Base-by-base conservation (phyloP, 2,797 vertebrate species). In the Galaxias olidus region DNA sequence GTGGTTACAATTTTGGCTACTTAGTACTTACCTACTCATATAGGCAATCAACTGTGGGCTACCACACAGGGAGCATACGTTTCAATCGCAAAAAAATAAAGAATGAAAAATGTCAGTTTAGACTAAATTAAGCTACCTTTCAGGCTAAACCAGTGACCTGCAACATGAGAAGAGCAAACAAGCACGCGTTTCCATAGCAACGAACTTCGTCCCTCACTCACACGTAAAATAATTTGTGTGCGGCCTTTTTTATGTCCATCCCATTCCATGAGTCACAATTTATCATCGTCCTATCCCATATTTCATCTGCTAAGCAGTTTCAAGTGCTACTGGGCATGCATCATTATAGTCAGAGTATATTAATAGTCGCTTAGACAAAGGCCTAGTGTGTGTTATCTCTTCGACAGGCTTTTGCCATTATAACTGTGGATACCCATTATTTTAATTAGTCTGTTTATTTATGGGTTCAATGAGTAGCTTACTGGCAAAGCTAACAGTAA, bases 231-330 rank as follows among this genome's bases (percentile, higher is more conserved):
- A 30, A 3, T 2, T 30, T 30, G 30, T 3, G 30, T 30, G 30
- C 30, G 30, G 30, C 30, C 30, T 30, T 30, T 30, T 48, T 45
- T 19, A 8, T 20, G n/a, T 42, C 53, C 30, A 30, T 30, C 30
- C 6, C 30, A 30, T 30, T 30, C 30, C 30, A 30, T 30, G 30
- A 30, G 2, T 30, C 6, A 30, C n/a, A n/a, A n/a, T n/a, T n/a
- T n/a, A n/a, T n/a, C n/a, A n/a, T n/a, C n/a, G n/a, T 30, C 30
- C 30, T 3, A 30, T n/a, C 71, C 75, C 73, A 88, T 87, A 74
- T 80, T 84, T 87, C 81, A 87, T 82, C 70, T 74, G 83, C 78
- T 87, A 86, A 88, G 81, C 82, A 65, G 79, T 81, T 86, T 79
- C 87, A 75, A 88, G 79, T 81, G 80, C 82, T 84, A 88, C 85